These are phyloP conservation scores for Phrynocephalus versicolor DNA, from an alignment of 2,113 vertebrate species.

Conservation along the genomic window DNA sequence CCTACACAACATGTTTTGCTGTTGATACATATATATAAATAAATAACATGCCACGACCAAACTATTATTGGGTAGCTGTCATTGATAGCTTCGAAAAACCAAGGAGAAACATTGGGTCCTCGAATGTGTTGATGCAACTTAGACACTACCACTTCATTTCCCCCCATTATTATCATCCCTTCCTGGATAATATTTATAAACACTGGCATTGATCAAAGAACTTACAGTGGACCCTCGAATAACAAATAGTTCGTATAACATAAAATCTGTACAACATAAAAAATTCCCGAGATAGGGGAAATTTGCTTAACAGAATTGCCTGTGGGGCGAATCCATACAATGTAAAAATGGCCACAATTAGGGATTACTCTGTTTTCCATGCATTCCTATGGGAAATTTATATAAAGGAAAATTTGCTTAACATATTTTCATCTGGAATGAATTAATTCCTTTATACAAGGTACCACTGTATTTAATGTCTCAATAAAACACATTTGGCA, in stretches of 20 bases:
- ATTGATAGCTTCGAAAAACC: neutral
- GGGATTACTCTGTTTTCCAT: too few relatives aligned
- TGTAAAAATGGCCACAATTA: too few relatives aligned
- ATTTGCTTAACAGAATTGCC: too few relatives aligned
- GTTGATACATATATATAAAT: neutral
- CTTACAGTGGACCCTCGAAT: too few relatives aligned
- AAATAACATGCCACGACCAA: slow-evolving; percentile 5
- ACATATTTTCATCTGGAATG: too few relatives aligned
- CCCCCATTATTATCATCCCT: neutral
- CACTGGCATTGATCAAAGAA: neutral
- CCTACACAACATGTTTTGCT: neutral
- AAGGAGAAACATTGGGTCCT: neutral
- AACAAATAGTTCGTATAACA: too few relatives aligned
- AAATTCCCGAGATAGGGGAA: too few relatives aligned
- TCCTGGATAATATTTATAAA: neutral
- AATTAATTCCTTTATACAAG: too few relatives aligned
- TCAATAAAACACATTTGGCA: neutral
- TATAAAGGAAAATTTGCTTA: too few relatives aligned
- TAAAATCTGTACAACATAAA: too few relatives aligned
- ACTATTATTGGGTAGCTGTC: neutral
- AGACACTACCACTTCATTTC: neutral
- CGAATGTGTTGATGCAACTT: neutral
- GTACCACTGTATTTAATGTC: neutral
- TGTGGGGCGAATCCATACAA: too few relatives aligned
- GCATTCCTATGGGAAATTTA: too few relatives aligned